These are phyloP conservation scores for Podargus strigoides DNA, from an alignment of 2,797 vertebrate genomes.

Conservation along the genomic window DNA sequence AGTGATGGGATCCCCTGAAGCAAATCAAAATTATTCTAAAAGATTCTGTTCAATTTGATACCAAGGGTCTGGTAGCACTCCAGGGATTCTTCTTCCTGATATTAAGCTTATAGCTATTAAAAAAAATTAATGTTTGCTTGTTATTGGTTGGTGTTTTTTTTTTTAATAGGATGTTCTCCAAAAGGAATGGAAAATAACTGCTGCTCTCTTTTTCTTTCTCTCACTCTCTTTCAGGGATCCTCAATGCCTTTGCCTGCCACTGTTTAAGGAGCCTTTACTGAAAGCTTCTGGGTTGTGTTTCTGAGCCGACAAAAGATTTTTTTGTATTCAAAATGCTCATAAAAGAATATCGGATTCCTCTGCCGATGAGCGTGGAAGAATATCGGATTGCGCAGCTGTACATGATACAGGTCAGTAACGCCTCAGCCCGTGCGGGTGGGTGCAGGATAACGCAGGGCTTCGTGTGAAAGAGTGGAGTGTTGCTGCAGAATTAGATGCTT, in stretches of 20 bases:
- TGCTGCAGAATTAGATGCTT: not conserved
- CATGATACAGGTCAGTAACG: constrained; percentile 91
- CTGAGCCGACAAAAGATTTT: constrained; percentile 50
- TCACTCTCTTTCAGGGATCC: constrained; percentile 74
- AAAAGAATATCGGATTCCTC: constrained; percentile 96
- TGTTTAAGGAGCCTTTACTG: constrained; percentile 75
- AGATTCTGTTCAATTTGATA: not conserved
- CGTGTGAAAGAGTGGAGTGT: accelerated
- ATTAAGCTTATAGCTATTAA: not conserved
- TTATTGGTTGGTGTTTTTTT: not conserved
- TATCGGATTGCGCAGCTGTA: constrained; percentile 99
- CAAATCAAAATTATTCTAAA: not conserved
- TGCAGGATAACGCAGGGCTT: not conserved
- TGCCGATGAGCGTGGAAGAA: constrained; percentile 97
- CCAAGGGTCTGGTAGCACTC: not conserved
- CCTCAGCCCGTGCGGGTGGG: not conserved
- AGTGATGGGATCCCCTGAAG: constrained; percentile 3
- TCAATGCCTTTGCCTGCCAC: constrained; percentile 75
- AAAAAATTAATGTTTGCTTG: constrained; percentile 14
- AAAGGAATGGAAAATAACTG: constrained; percentile 41
- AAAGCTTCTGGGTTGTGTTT: constrained; percentile 60
- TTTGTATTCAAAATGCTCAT: constrained; percentile 88
- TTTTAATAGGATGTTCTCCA: not conserved
- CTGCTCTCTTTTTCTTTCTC: not conserved
- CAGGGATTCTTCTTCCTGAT: constrained; percentile 6